phyloP scores from a whole-genome alignment of 2,888 invertebrate species.

The Acrobasis suavella region DNA sequence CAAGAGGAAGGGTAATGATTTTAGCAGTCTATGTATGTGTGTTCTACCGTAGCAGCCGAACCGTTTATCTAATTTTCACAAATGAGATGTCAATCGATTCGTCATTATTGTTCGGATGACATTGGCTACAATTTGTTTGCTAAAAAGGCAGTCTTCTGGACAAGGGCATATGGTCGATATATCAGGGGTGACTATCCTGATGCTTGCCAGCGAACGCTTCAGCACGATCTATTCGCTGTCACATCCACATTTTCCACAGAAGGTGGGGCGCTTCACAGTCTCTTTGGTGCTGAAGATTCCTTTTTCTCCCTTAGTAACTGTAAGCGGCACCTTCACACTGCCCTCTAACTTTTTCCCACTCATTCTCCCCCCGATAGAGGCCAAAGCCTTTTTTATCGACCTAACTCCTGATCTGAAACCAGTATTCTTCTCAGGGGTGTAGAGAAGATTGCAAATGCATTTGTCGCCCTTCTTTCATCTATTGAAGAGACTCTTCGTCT shows the following conservation, averaged over 20 bases:
- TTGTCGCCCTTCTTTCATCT: constrained; percentile 51
- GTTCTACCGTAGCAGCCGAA: too few relatives aligned
- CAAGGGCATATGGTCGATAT: constrained; percentile 55
- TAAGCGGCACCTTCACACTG: constrained; percentile 38
- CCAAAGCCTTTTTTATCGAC: constrained; percentile 49
- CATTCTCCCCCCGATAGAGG: constrained; percentile 25
- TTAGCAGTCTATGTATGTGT: too few relatives aligned
- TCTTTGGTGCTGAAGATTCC: constrained; percentile 45
- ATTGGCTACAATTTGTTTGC: too few relatives aligned
- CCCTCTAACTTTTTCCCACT: constrained; percentile 19
- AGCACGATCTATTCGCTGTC: constrained; percentile 48
- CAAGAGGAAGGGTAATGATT: too few relatives aligned
- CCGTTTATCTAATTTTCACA: too few relatives aligned
- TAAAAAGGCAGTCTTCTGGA: constrained; percentile 46
- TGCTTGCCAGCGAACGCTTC: constrained; percentile 58
- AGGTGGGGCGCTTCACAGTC: constrained; percentile 38
- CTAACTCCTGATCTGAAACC: constrained; percentile 33
- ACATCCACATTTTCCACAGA: constrained; percentile 58
- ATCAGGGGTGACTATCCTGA: constrained; percentile 56
- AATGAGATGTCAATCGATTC: too few relatives aligned
- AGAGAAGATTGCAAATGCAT: constrained; percentile 50
- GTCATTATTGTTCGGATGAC: too few relatives aligned
- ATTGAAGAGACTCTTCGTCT: constrained; percentile 47
- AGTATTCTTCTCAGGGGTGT: constrained; percentile 37
- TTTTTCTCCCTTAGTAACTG: constrained; percentile 37